Evolutionary conservation across 1,140 invertebrate species (phyloP).

Genomic region (Odontomachus brunneus): DNA sequence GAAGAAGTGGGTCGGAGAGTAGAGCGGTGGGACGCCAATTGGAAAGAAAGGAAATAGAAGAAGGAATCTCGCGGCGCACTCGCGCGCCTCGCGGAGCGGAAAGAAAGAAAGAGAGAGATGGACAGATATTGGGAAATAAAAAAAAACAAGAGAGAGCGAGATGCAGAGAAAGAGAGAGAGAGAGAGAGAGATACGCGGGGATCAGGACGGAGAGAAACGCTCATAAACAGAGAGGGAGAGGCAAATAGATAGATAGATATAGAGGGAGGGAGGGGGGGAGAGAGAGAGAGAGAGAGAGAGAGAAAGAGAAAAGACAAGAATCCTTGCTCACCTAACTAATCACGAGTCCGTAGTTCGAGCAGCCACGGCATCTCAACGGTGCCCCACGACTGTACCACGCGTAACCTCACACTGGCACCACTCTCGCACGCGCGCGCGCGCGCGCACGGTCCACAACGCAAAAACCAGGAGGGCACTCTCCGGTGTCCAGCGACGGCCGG

Average conservation of each 20-base stretch:
- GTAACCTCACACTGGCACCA: slow-evolving; percentile 76
- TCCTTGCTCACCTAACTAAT: slow-evolving; percentile 82
- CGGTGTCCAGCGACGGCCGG: slow-evolving; percentile 1
- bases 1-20: slow-evolving; percentile 69
- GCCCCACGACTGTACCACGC: slow-evolving; percentile 75
- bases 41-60: slow-evolving; percentile 64
- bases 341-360: slow-evolving; percentile 81
- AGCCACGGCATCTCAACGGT: slow-evolving; percentile 84
- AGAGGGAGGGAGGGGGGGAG: background rate
- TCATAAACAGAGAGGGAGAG: background rate
- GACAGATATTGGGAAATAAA: background rate
- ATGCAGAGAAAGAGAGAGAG: background rate
- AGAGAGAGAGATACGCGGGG: background rate
- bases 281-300: background rate
- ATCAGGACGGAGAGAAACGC: background rate
- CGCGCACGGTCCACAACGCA: slow-evolving; percentile 58
- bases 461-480: slow-evolving; percentile 65
- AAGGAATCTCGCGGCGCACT: slow-evolving; percentile 61
- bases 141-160: background rate
- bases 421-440: slow-evolving; percentile 66
- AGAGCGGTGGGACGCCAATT: slow-evolving; percentile 48
- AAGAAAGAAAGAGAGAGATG: slow-evolving; percentile 41
- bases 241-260: slow-evolving; percentile 8
- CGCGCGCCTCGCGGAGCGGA: slow-evolving; percentile 48
- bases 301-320: background rate